Evolutionary conservation across 2,113 vertebrate species (phyloP), one percentile per base, ranked within the genome.

Genomic region (Micromys minutus): DNA sequence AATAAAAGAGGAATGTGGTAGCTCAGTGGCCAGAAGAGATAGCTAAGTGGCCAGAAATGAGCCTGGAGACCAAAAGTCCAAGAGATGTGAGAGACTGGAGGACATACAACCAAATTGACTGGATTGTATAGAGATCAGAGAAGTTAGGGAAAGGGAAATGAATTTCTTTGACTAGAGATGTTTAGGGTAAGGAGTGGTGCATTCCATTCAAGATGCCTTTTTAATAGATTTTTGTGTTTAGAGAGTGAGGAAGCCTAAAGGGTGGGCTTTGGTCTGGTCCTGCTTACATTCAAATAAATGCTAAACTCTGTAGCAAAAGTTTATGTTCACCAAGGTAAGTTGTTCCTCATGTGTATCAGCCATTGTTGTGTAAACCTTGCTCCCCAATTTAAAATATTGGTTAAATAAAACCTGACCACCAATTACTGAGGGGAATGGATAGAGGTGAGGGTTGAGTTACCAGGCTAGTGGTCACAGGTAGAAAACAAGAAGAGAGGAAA

Each of bases 81-180:
- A 80, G 50, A 55, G 19, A 79, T 21, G 2, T 10, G 12, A 79
- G 34, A 79, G 4, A 34, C 76, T 52, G 36, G 34, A 55, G 47
- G 9, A 52, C 4, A 52, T 50, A 34, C 5, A 77, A 17, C 8
- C 52, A 36, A 50, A 15, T 36, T 12, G 24, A 1, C 42, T 76
- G 50, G 2, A 21, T 80, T 55, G 6, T 52, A 22, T 36, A n/a
- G 10, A 4, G 31, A n/a, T 55, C 50, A 36, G 19, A 80, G 76
- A 80, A 55, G 19, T 34, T 55, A 9, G 34, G 50, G 19, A 0
- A 36, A 55, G 9, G 4, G 45, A n/a, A 55, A 52, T 52, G 8
- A 79, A 52, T 47, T 19, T 52, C 31, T 5, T 31, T 9, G 1
- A 0, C 3, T 3, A 0, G 7, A 80, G 4, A 80, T 2, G 17